A percentile compares a stretch with the other conserved stretches of the same genome.
Conservation (phyloP, 2,888 invertebrate genomes). For the Polydrusus tereticollis region DNA sequence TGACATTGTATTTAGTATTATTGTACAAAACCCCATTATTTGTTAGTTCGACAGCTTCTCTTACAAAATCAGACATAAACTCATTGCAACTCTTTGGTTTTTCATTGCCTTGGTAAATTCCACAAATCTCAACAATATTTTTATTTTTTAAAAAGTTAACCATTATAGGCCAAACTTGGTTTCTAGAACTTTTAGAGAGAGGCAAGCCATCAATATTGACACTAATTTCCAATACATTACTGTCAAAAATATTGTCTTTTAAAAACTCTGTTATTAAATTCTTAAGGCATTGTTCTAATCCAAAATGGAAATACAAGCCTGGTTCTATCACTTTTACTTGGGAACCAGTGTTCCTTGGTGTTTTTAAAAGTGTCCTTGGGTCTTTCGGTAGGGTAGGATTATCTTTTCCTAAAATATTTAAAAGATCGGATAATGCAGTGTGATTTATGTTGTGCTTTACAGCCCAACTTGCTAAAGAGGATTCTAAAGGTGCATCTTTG, state of each 20-base stretch:
- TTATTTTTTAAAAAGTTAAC: constrained; percentile 8
- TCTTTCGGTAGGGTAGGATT: neutral
- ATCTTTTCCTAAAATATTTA: neutral
- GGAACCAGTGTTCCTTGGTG: constrained; percentile 17
- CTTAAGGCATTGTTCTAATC: neutral
- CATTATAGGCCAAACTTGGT: constrained; percentile 26
- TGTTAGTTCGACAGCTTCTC: neutral
- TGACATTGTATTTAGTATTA: no score
- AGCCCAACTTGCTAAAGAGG: neutral
- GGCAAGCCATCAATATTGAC: constrained; percentile 27
- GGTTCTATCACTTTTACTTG: constrained; percentile 9
- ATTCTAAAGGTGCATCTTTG: no score
- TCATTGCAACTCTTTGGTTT: constrained; percentile 25
- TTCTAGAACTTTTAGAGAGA: constrained; percentile 24
- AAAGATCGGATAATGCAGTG: neutral
- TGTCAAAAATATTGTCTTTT: neutral
- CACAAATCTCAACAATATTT: constrained; percentile 6
- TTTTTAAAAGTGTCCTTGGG: constrained; percentile 8
- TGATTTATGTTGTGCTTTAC: neutral
- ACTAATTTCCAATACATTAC: constrained; percentile 1
- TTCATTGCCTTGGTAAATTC: constrained; percentile 19
- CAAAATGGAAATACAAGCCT: constrained; percentile 23
- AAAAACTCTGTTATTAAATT: neutral
- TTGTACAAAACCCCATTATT: no score
- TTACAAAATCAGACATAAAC: constrained; percentile 20